Percentiles rank a stretch among this genome's conserved stretches.
These are phyloP conservation scores for Crossaster papposus DNA, from an alignment of 53 echinoderm and acorn worm genomes.

Conservation along the genomic window DNA sequence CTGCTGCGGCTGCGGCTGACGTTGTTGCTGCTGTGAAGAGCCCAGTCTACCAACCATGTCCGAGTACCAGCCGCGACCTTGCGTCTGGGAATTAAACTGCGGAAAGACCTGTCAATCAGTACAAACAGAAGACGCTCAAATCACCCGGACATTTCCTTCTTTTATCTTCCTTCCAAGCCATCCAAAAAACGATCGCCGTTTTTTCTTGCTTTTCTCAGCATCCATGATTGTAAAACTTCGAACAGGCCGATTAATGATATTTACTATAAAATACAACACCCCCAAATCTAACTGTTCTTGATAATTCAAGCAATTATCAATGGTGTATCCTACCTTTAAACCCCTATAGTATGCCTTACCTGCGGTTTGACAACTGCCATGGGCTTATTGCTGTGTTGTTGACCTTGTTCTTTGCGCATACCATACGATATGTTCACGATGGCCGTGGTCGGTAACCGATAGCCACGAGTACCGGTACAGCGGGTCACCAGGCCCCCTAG, in stretches of 20 bases:
- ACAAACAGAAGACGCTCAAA: neutral
- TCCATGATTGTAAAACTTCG: no score
- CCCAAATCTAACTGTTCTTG: no score
- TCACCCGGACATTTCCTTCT: no score
- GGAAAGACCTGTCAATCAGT: constrained; percentile 12
- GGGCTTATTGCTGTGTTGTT: constrained; percentile 72
- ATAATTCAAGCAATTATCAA: no score
- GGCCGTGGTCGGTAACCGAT: constrained; percentile 79
- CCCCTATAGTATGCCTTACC: constrained; percentile 40
- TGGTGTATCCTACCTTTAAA: no score
- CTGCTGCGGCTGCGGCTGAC: constrained; percentile 33
- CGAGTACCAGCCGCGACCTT: constrained; percentile 67
- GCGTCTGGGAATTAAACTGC: constrained; percentile 62
- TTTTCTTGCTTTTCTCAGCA: no score
- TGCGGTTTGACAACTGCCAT: constrained; percentile 94
- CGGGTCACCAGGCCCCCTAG: constrained; percentile 76
- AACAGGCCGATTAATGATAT: no score
- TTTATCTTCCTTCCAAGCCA: no score
- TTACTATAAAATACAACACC: no score
- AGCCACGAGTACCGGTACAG: constrained; percentile 78
- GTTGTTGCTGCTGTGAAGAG: neutral
- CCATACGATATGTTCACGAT: constrained; percentile 91
- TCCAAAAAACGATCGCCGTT: no score
- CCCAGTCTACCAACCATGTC: constrained; percentile 62
- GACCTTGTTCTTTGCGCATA: constrained; percentile 67